These are phyloP conservation scores for Acleris cristana DNA, from an alignment of 2,888 invertebrate genomes.

Conservation along the genomic window DNA sequence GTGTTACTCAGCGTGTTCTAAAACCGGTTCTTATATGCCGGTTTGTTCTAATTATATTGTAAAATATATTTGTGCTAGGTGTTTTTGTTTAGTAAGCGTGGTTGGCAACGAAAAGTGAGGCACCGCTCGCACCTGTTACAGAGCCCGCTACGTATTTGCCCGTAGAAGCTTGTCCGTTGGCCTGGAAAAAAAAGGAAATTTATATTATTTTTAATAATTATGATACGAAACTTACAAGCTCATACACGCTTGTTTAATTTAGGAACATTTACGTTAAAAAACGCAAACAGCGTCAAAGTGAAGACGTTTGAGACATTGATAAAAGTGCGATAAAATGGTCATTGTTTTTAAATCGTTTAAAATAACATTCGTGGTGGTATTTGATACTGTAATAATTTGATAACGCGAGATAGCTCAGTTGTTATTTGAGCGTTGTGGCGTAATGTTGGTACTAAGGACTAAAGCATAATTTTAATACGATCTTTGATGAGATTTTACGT, in stretches of 20 bases:
- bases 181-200: slow-evolving; percentile 81
- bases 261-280: neutral
- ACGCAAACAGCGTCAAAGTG: neutral
- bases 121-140: slow-evolving; percentile 93
- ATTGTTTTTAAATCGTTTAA: neutral
- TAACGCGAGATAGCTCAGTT: slow-evolving; percentile 10
- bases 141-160: slow-evolving; percentile 97
- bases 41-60: slow-evolving; percentile 9
- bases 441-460: slow-evolving; percentile 21
- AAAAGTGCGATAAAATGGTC: slow-evolving; percentile 2
- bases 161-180: slow-evolving; percentile 94
- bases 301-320: slow-evolving; percentile 13
- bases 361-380: neutral
- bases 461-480: neutral
- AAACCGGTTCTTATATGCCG: slow-evolving; percentile 32
- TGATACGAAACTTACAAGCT: neutral
- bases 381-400: neutral
- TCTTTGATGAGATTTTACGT: neutral
- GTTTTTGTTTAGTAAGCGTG: slow-evolving; percentile 93
- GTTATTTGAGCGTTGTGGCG: slow-evolving; percentile 12
- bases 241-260: neutral
- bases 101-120: slow-evolving; percentile 96
- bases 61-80: neutral
- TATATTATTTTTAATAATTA: neutral
- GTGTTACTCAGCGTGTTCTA: slow-evolving; percentile 25